Evolutionary conservation across 1,140 invertebrate species (phyloP), one percentile per base, ranked within the genome.

Genomic region (Aphidius gifuensis): DNA sequence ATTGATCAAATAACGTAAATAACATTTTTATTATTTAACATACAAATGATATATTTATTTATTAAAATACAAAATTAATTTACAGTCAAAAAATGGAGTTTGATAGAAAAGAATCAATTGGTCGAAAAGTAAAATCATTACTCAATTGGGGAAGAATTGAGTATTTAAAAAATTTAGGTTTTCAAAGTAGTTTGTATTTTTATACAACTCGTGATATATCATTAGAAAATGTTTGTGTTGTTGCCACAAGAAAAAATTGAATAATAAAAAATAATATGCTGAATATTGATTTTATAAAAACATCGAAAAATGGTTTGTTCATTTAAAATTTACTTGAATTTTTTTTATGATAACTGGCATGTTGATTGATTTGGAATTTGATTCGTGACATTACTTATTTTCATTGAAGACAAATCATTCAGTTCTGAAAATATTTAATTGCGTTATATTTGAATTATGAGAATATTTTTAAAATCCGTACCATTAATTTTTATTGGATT

Each of bases 211-310:
- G 74, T 5, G 73, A 82, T 42, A 77, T 90, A 4, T 90, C 92
- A 0, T 81, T 87, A 9, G 92, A 94, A 78, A 94, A 94, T 81
- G 83, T 90, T 53, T 90, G 90, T 68, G 84, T 93, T 39, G 72
- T 93, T 23, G 90, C 87, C 59, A 47, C 55, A 39, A 50, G 42
- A 61, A 55, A 61, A 43, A 9, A 43, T 49, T 5, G 21, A 56
- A n/a, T 9, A 39, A 45, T 8, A 39, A 46, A 54, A 46, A 61
- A 56, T 5, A 11, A 62, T 61, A 49, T 16, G 23, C 2, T 32
- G 23, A 23, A 64, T n/a, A n/a, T n/a, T n/a, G 55, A 40, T 58
- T 9, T 62, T 45, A 32, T n/a, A n/a, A n/a, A 48, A 48, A 48
- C 6, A 11, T n/a, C 16, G 47, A 48, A 48, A 48, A 48, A 48